phyloP scores from a whole-genome alignment of 2,888 invertebrate species.

The Pyralis farinalis region DNA sequence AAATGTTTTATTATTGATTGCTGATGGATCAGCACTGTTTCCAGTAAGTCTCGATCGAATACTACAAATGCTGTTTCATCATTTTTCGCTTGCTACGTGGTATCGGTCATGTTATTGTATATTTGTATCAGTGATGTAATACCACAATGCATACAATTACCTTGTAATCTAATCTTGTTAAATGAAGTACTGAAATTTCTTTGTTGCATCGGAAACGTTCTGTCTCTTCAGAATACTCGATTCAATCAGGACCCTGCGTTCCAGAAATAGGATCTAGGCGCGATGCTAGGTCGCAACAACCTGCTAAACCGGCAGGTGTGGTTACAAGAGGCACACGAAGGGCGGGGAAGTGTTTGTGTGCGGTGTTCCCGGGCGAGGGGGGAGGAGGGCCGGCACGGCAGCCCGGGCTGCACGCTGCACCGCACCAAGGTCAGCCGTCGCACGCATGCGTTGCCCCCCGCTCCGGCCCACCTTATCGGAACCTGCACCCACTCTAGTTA shows the following conservation, averaged over 20 bases:
- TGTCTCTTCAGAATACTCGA: slow-evolving; percentile 18
- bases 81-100: too few relatives aligned
- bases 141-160: too few relatives aligned
- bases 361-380: slow-evolving; percentile 42
- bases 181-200: background rate
- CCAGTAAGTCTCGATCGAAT: background rate
- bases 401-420: slow-evolving; percentile 72
- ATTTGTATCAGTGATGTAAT: too few relatives aligned
- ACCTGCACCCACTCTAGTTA: slow-evolving; percentile 47
- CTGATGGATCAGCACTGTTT: slow-evolving; percentile 10
- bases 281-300: slow-evolving; percentile 64
- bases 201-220: slow-evolving; percentile 9
- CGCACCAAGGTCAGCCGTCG: slow-evolving; percentile 74
- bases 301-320: slow-evolving; percentile 74
- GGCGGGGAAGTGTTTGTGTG: slow-evolving; percentile 43
- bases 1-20: slow-evolving; percentile 44
- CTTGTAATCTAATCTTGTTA: background rate
- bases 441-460: slow-evolving; percentile 65
- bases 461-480: slow-evolving; percentile 33
- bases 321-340: slow-evolving; percentile 46
- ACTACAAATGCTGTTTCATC: background rate
- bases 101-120: too few relatives aligned
- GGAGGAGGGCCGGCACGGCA: slow-evolving; percentile 20
- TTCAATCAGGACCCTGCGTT: slow-evolving; percentile 39
- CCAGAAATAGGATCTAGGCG: slow-evolving; percentile 69